Conservation (phyloP, 2,113 vertebrate species). For the Herpetotheres cachinnans region DNA sequence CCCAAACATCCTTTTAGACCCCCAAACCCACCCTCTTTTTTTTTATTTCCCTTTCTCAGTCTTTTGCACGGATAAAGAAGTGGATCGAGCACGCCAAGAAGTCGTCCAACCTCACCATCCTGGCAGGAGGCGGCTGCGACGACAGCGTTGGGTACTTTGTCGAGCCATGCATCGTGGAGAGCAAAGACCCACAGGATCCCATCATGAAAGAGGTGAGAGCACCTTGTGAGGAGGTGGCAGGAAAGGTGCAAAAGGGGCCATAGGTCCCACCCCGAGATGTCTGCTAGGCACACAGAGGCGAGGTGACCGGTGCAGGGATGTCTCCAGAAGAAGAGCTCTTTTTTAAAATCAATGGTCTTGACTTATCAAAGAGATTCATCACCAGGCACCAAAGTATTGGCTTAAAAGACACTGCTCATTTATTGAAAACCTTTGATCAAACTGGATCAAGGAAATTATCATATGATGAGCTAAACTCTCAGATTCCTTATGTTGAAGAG, state of each 20-base stretch:
- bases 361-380: conserved; percentile 62
- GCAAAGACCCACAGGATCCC: conserved; percentile 83
- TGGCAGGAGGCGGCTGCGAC: conserved; percentile 87
- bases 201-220: conserved; percentile 89
- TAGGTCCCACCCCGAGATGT: rapidly evolving
- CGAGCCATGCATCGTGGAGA: conserved; percentile 89
- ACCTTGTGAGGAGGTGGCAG: neutral
- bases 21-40: neutral
- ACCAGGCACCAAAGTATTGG: conserved; percentile 82
- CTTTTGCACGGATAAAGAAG: conserved; percentile 83
- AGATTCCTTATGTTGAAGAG: conserved; percentile 71
- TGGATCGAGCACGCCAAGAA: conserved; percentile 83
- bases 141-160: conserved; percentile 85
- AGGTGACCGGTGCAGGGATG: neutral
- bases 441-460: conserved; percentile 77
- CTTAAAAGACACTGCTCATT: conserved; percentile 75
- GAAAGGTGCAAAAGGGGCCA: neutral
- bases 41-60: conserved; percentile 57
- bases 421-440: conserved; percentile 75
- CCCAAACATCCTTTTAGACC: neutral
- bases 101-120: conserved; percentile 80
- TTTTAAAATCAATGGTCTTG: conserved; percentile 65
- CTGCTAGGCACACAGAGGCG: rapidly evolving
- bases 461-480: conserved; percentile 77
- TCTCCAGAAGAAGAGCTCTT: conserved; percentile 75